Base-by-base conservation (phyloP, 2,113 vertebrate genomes). In the Callipepla californica region DNA sequence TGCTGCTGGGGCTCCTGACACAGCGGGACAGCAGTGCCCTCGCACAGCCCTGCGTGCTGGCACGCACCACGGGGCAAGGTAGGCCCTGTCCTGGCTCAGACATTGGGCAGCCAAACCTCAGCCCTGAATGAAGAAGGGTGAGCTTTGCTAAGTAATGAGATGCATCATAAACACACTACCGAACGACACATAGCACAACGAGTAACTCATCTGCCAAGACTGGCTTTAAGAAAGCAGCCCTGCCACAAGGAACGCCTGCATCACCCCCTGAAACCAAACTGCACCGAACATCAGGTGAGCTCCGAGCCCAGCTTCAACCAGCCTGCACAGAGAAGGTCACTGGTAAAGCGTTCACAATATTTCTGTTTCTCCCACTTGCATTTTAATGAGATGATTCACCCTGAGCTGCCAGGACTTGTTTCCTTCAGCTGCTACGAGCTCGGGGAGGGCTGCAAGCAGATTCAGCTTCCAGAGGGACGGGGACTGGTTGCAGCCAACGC, bases 131-230 rank as follows among this genome's bases (percentile, higher is more conserved):
- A 22, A 38, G 65, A 22, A 65, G 67, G 11, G 2, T 4, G 34
- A 70, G 22, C 74, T 65, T 75, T 1, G 48, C 81, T 68, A 6
- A 68, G 59, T 48, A 58, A 38, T 51, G 23, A 87, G 67, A 48
- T 48, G 17, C 55, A 48, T 59, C 17, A 16, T 12, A 66, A 79
- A 63, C 28, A 55, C 17, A 10, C 28, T 69, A 50, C 51, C 11
- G 3, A 63, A 53, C 58, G 36, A 12, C 40, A 57, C 0, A 0
- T 25, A 14, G 55, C 45, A 2, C 6, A 65, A 36, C 6, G 51
- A 68, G 62, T 18, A 18, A 38, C 84, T 92, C 53, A 68, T 34
- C 51, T 79, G 79, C 76, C 53, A 47, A 51, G 62, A 50, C 17
- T 25, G 13, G 26, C 38, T 42, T n/a, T 80, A 3, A 5, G 59